Conservation (phyloP, 2,888 invertebrate genomes). For the Melinaea marsaeus region DNA sequence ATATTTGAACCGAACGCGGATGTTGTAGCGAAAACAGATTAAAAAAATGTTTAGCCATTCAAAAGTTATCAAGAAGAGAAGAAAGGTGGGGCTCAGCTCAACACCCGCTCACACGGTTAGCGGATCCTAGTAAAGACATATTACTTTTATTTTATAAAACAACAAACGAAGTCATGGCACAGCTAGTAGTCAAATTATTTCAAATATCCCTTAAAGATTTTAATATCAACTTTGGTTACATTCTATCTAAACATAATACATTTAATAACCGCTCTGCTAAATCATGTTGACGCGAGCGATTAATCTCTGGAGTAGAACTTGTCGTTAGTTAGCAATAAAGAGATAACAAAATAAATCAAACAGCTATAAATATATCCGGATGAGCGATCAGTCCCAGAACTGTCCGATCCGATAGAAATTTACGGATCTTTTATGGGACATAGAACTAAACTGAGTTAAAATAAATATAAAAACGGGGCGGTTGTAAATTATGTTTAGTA, state of each 20-base stretch:
- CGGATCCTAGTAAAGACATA: too few relatives aligned
- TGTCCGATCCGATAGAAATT: slow-evolving; percentile 64
- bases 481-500: slow-evolving; percentile 70
- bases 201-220: slow-evolving; percentile 46
- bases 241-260: slow-evolving; percentile 71
- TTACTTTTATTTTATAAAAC: too few relatives aligned
- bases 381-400: slow-evolving; percentile 72
- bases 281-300: slow-evolving; percentile 74
- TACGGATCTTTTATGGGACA: slow-evolving; percentile 67
- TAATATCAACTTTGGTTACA: slow-evolving; percentile 64
- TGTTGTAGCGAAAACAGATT: too few relatives aligned
- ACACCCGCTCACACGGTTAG: too few relatives aligned
- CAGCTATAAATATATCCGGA: slow-evolving; percentile 70
- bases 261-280: slow-evolving; percentile 77
- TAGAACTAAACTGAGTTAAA: slow-evolving; percentile 62
- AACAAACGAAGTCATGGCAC: too few relatives aligned
- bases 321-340: slow-evolving; percentile 76
- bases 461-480: slow-evolving; percentile 64
- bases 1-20: too few relatives aligned
- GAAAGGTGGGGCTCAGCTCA: too few relatives aligned
- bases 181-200: slow-evolving; percentile 17
- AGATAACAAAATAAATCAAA: slow-evolving; percentile 78
- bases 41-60: too few relatives aligned
- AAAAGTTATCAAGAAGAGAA: too few relatives aligned
- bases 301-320: slow-evolving; percentile 74